Evolutionary conservation across 2,888 invertebrate genomes (phyloP).

Genomic region (Axea sp.): DNA sequence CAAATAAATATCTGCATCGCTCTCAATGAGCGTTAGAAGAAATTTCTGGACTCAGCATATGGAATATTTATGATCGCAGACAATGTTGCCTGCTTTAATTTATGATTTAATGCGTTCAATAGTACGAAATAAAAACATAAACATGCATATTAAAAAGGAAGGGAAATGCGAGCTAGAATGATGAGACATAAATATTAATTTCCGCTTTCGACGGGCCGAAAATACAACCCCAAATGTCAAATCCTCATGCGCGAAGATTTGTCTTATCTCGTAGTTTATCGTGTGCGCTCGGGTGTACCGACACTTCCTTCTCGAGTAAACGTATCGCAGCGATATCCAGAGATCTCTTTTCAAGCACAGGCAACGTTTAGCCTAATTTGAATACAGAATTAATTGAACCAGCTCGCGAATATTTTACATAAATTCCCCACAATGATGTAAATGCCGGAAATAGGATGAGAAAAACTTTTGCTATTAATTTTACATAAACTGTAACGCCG

Average conservation of each 20-base stretch:
- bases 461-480: constrained; percentile 18
- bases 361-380: constrained; percentile 66
- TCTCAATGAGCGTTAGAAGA: no score
- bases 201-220: constrained; percentile 39
- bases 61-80: no score
- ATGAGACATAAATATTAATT: constrained; percentile 48
- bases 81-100: no score
- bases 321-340: constrained; percentile 43
- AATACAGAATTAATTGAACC: constrained; percentile 68
- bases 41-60: no score
- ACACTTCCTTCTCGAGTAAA: constrained; percentile 58
- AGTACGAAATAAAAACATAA: no score
- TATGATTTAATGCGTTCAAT: no score
- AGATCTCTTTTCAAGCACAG: constrained; percentile 54
- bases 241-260: constrained; percentile 53
- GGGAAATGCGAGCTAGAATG: constrained; percentile 7
- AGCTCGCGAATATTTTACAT: constrained; percentile 41
- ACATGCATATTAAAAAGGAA: no score
- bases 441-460: constrained; percentile 6
- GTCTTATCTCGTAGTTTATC: constrained; percentile 58
- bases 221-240: constrained; percentile 46
- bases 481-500: background rate
- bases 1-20: no score
- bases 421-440: constrained; percentile 31
- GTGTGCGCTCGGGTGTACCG: constrained; percentile 56